Evolutionary conservation across 2,888 invertebrate species (phyloP).

Genomic region (Parapristionchus giblindavisi): DNA sequence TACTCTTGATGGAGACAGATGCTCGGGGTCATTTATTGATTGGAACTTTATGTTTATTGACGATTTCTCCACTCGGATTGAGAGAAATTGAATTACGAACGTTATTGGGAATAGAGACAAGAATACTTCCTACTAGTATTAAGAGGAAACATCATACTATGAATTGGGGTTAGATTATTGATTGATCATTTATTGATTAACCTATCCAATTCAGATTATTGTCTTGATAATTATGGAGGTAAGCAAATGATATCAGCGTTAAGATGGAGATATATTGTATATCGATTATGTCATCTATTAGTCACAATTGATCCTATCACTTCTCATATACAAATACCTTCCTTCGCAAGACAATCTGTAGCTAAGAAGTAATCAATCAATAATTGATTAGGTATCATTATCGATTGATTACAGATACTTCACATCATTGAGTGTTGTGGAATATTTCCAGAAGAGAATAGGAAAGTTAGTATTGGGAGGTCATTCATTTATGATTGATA

Average conservation of each 20-base stretch:
- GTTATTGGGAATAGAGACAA: constrained; percentile 42
- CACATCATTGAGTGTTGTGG: constrained; percentile 8
- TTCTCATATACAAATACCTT: constrained; percentile 5
- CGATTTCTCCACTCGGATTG: constrained; percentile 33
- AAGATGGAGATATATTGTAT: constrained; percentile 33
- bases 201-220: constrained; percentile 43
- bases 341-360: constrained; percentile 31
- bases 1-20: constrained; percentile 50
- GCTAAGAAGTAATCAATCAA: constrained; percentile 23
- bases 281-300: constrained; percentile 24
- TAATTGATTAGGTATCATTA: background rate
- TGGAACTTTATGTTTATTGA: constrained; percentile 45
- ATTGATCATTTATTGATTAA: background rate
- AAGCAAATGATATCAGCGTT: constrained; percentile 24
- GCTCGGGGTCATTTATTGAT: constrained; percentile 48
- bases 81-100: constrained; percentile 48
- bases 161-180: constrained; percentile 13
- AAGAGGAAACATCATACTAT: constrained; percentile 36
- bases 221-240: constrained; percentile 43
- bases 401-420: constrained; percentile 27
- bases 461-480: constrained; percentile 5
- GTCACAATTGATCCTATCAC: constrained; percentile 6
- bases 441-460: constrained; percentile 36
- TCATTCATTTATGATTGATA: constrained; percentile 3
- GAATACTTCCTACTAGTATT: constrained; percentile 44